Evolutionary conservation across 2,797 vertebrate species (phyloP), one percentile per base, ranked within the genome.

Genomic region (Acanthurus leucopareius): DNA sequence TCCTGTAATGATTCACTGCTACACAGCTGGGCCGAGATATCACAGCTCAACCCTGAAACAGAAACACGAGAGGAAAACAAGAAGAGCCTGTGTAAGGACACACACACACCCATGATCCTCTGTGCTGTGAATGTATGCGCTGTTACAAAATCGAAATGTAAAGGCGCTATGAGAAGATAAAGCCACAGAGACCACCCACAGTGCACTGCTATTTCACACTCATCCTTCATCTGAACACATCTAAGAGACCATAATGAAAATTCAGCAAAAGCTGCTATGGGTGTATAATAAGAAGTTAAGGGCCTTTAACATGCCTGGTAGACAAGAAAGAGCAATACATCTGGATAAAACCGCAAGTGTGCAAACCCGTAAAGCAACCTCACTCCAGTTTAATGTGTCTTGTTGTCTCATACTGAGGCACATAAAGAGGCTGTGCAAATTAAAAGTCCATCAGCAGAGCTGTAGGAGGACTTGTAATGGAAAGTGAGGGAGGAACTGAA

Each of bases 381-480:
- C 68, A 71, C 73, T 80, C 69, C 13, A 20, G 63, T 86, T 88
- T 77, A 79, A 75, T 80, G 71, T 32, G 80, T 79, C 77, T 77
- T 73, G 54, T 54, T 81, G 73, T 85, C 81, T 80, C 47, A 57
- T 79, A 74, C 65, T 1, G 66, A 84, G 58, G 72, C 77, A 88
- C 48, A 38, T 86, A 82, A 86, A 84, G 83, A 86, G 77, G 77
- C 75, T 69, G 66, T 11, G 70, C 74, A 79, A 87, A 91, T 90
- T 88, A 90, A 91, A 91, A 82, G 17, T 53, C 80, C 82, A 88
- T 89, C 85, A 86, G 75, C 70, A 32, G 76, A 88, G 80, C 86
- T 59, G 79, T 53, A 77, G 82, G 86, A 84, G 73, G 40, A 85
- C 58, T 60, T 51, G 75, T 82, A 84, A 89, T 90, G 85, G 83